These are phyloP conservation scores for Euproctis similis DNA, from an alignment of 2,888 invertebrate genomes.

Conservation along the genomic window DNA sequence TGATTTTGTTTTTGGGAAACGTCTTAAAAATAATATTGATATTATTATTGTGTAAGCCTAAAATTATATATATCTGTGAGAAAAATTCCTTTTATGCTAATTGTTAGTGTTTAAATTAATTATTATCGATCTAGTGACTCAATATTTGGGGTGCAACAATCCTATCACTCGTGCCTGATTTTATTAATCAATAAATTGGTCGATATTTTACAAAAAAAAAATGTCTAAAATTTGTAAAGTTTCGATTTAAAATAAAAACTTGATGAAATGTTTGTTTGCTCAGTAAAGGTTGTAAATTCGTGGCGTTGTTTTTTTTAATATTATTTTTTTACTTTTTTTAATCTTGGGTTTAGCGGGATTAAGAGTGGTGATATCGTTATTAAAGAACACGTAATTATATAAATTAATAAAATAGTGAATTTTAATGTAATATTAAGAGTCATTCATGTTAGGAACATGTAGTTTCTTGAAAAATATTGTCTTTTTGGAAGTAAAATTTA, in stretches of 20 bases:
- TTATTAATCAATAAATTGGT: constrained; percentile 32
- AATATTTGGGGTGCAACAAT: constrained; percentile 22
- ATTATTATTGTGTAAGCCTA: constrained; percentile 46
- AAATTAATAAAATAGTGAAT: not conserved
- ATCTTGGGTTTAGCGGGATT: no score
- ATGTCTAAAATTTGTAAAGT: constrained; percentile 15
- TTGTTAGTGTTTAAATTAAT: constrained; percentile 44
- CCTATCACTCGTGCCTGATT: constrained; percentile 59
- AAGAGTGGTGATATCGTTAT: no score
- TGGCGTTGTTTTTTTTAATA: constrained; percentile 21
- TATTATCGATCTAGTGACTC: constrained; percentile 39
- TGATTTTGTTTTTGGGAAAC: constrained; percentile 15
- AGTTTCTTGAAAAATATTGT: no score
- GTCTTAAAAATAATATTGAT: constrained; percentile 36
- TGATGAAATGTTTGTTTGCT: constrained; percentile 55
- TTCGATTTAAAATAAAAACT: constrained; percentile 25
- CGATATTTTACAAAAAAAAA: constrained; percentile 13
- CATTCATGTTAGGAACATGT: no score
- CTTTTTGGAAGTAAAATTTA: no score
- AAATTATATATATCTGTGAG: constrained; percentile 41
- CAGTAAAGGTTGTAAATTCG: constrained; percentile 60
- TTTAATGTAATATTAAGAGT: not conserved
- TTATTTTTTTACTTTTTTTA: no score
- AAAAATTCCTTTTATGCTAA: constrained; percentile 42
- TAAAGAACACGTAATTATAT: no score